Evolutionary conservation across 2,888 invertebrate species (phyloP).

Genomic region (Idaea aversata): DNA sequence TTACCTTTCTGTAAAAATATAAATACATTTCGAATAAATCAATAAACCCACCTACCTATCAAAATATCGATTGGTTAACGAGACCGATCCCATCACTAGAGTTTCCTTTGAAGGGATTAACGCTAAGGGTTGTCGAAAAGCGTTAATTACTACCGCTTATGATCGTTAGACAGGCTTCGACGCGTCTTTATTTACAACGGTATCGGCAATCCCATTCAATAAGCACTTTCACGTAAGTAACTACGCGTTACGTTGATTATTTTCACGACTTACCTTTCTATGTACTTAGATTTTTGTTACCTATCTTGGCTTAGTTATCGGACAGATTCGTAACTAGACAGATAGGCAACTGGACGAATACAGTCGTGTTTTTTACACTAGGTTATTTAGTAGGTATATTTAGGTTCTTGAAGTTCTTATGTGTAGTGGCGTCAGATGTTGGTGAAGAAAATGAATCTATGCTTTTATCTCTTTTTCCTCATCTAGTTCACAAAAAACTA

Average conservation of each 20-base stretch:
- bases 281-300: neutral
- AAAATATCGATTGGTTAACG: neutral
- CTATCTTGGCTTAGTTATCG: neutral
- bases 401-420: no score
- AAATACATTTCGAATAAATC: neutral
- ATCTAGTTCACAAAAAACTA: no score
- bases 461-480: no score
- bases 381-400: no score
- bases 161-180: conserved; percentile 42
- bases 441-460: no score
- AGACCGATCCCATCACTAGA: conserved; percentile 32
- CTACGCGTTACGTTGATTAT: neutral
- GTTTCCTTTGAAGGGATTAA: conserved; percentile 51
- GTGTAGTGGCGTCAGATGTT: no score
- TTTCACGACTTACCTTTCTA: neutral
- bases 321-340: no score
- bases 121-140: conserved; percentile 39
- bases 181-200: conserved; percentile 47
- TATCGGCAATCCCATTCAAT: neutral
- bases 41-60: neutral
- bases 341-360: no score
- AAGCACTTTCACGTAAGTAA: neutral
- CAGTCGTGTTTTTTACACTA: no score
- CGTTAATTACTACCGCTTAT: conserved; percentile 55
- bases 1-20: no score